These are phyloP conservation scores for Ichneumoninae sp. DNA, from an alignment of 2,888 invertebrate genomes.

Conservation along the genomic window DNA sequence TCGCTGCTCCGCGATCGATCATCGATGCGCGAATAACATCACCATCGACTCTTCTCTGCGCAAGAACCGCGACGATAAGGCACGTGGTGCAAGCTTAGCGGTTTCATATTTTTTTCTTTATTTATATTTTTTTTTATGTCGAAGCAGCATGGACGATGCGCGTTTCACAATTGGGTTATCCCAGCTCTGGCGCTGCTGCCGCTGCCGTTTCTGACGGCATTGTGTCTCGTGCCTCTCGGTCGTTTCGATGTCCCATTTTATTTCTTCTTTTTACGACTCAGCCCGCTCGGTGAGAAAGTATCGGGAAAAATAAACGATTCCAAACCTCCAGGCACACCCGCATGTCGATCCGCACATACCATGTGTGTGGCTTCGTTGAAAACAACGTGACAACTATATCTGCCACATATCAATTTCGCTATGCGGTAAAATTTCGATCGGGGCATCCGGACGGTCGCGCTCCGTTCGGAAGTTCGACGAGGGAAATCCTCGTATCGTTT, in stretches of 20 bases:
- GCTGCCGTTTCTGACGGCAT: constrained; percentile 18
- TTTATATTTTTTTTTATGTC: background rate
- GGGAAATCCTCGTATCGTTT: background rate
- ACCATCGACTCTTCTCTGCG: background rate
- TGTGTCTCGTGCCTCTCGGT: background rate
- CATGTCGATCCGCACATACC: constrained; percentile 8
- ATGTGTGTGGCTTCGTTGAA: background rate
- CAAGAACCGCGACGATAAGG: constrained; percentile 31
- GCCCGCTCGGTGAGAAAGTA: constrained; percentile 28
- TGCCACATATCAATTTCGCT: constrained; percentile 6
- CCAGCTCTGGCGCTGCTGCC: background rate
- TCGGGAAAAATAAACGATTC: constrained; percentile 14
- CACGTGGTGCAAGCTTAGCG: constrained; percentile 30
- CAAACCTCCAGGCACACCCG: constrained; percentile 7
- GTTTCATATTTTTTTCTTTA: background rate
- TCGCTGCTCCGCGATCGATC: background rate
- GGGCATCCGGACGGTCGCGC: background rate
- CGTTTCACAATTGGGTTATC: constrained; percentile 52
- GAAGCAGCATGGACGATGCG: background rate
- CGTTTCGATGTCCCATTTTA: constrained; percentile 32
- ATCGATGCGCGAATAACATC: constrained; percentile 14
- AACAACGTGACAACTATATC: background rate
- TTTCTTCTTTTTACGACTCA: constrained; percentile 5
- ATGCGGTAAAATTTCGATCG: background rate
- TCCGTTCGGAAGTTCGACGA: background rate